Percentiles rank a stretch among this genome's conserved stretches.
phyloP scores from a whole-genome alignment of 2,797 vertebrate genomes.

The Smutsia temminckii region DNA sequence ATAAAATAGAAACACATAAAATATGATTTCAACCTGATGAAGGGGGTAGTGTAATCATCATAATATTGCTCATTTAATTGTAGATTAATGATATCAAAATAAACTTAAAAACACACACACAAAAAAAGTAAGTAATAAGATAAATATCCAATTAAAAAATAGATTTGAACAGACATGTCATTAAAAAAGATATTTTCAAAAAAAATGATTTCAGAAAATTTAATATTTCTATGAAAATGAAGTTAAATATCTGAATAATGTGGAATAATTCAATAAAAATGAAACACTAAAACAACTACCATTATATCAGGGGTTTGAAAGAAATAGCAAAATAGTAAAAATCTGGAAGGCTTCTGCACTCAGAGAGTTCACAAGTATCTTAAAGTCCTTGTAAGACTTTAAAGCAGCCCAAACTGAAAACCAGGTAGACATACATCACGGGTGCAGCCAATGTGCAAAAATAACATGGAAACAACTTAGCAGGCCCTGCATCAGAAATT shows the following conservation, averaged over 20 bases:
- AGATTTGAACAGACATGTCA: no score
- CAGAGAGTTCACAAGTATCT: neutral
- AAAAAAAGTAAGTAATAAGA: no score
- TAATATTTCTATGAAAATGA: constrained; percentile 29
- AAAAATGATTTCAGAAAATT: constrained; percentile 6
- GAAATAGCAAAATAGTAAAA: neutral
- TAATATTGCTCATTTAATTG: no score
- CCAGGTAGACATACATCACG: neutral
- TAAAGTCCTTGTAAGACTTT: neutral
- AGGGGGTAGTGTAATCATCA: no score
- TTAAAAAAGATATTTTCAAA: neutral
- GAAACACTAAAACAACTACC: neutral
- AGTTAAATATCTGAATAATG: constrained; percentile 21
- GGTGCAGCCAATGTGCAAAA: neutral
- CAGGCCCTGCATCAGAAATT: neutral
- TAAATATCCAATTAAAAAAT: no score
- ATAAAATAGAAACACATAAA: neutral
- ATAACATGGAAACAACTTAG: neutral
- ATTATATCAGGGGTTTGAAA: neutral
- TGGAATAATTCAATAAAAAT: constrained; percentile 12
- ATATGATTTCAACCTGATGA: neutral
- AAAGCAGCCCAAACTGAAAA: neutral
- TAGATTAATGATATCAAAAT: no score
- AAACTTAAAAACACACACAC: no score
- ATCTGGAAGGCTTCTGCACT: neutral